These are phyloP conservation scores for Melanostoma mellinum DNA, from an alignment of 2,888 invertebrate species.

Conservation along the genomic window DNA sequence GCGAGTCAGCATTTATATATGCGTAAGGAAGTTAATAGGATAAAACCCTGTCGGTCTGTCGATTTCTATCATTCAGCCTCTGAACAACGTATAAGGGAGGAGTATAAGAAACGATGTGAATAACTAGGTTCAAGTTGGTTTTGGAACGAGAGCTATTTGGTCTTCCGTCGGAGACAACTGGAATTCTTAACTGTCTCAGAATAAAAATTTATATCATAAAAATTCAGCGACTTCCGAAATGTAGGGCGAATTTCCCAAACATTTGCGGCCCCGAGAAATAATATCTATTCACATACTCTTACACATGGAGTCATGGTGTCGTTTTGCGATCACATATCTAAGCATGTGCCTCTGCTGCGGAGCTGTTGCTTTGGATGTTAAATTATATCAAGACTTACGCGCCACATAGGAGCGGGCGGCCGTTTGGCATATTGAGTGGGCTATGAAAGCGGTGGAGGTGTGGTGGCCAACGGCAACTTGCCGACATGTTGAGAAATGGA, in stretches of 20 bases:
- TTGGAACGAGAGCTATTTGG: too few species aligned
- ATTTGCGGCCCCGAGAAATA: not conserved
- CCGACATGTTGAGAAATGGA: constrained; percentile 56
- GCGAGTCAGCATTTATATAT: constrained; percentile 42
- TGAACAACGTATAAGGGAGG: too few species aligned
- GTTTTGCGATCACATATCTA: constrained; percentile 45
- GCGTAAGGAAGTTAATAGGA: constrained; percentile 71
- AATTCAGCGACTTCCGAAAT: too few species aligned
- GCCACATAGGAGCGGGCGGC: not conserved
- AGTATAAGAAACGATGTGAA: too few species aligned
- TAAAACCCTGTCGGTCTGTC: constrained; percentile 56
- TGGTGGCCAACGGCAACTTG: constrained; percentile 24
- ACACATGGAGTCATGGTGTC: constrained; percentile 9
- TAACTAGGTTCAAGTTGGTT: too few species aligned
- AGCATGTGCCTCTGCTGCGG: not conserved
- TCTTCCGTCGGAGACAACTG: too few species aligned
- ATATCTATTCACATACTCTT: not conserved
- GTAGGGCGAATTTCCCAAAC: too few species aligned
- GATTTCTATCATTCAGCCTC: constrained; percentile 30
- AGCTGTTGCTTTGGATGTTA: not conserved
- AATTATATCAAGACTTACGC: constrained; percentile 42
- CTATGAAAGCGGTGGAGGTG: too few species aligned
- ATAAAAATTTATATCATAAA: too few species aligned
- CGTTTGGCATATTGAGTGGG: too few species aligned
- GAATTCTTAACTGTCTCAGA: too few species aligned